Conservation (phyloP, 2,113 vertebrate species). For the Grammomys dolichurus region DNA sequence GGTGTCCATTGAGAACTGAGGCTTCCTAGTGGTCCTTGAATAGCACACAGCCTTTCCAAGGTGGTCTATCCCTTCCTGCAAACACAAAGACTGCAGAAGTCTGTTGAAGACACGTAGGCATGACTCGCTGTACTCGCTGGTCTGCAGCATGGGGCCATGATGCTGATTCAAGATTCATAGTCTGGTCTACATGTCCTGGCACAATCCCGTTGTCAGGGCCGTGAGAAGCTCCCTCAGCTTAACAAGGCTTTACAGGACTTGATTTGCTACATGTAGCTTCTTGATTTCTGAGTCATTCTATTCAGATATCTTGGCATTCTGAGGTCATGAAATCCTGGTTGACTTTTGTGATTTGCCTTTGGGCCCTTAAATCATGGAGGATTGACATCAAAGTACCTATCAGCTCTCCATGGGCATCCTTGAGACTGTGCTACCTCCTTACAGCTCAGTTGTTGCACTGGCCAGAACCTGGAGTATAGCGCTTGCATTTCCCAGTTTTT, state of each 20-base stretch:
- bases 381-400: background rate
- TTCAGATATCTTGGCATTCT: slow-evolving; percentile 56
- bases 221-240: slow-evolving; percentile 19
- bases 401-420: background rate
- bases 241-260: slow-evolving; percentile 21
- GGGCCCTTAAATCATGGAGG: slow-evolving; percentile 16
- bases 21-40: background rate
- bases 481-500: background rate
- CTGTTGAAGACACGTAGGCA: background rate
- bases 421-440: background rate
- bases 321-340: slow-evolving; percentile 42
- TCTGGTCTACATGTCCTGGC: slow-evolving; percentile 36
- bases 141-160: background rate
- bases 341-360: slow-evolving; percentile 49
- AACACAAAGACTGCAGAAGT: background rate
- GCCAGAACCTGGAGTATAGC: background rate
- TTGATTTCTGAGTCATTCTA: slow-evolving; percentile 77
- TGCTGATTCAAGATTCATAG: background rate
- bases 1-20: background rate
- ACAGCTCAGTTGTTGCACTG: background rate
- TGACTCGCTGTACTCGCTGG: background rate
- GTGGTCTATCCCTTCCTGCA: background rate
- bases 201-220: slow-evolving; percentile 41
- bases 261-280: slow-evolving; percentile 70
- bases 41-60: background rate